phyloP scores from a whole-genome alignment of 2,797 vertebrate genomes.

The Coccyzus lansbergi region DNA sequence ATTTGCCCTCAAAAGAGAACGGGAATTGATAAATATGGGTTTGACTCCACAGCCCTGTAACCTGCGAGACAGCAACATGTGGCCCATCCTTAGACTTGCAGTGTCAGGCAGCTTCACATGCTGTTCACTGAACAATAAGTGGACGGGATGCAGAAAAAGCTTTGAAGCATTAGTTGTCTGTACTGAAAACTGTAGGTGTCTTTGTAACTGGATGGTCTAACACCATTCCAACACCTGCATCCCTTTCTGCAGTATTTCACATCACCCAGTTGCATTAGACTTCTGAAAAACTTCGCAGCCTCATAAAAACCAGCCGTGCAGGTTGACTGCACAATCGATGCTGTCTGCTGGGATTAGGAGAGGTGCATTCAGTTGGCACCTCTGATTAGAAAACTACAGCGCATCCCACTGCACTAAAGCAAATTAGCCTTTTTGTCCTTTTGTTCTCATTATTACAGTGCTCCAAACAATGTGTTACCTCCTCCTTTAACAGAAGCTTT shows the following conservation, averaged over 20 bases:
- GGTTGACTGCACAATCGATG: not conserved
- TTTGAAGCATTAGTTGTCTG: not conserved
- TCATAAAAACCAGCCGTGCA: not conserved
- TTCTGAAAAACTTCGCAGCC: not conserved
- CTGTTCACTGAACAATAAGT: not conserved
- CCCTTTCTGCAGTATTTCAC: not conserved
- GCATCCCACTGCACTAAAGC: not conserved
- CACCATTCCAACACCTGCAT: not conserved
- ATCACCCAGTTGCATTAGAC: not conserved
- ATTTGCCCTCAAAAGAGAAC: not conserved
- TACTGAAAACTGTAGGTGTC: not conserved
- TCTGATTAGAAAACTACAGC: not conserved
- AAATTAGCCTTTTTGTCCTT: not conserved
- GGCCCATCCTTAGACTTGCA: not conserved
- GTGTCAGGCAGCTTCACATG: not conserved
- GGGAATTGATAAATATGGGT: not conserved
- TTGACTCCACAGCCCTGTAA: not conserved
- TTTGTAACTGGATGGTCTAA: not conserved
- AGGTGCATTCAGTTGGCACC: not conserved
- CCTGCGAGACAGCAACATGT: not conserved
- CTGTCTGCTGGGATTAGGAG: not conserved
- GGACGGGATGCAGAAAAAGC: not conserved
- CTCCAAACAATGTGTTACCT: not conserved
- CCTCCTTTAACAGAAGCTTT: not conserved
- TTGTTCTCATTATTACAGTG: not conserved